A percentile compares a stretch with the other conserved stretches of the same genome.
These are phyloP conservation scores for Megaustenia siamemsis DNA, from an alignment of 2,888 invertebrate species.

Conservation along the genomic window DNA sequence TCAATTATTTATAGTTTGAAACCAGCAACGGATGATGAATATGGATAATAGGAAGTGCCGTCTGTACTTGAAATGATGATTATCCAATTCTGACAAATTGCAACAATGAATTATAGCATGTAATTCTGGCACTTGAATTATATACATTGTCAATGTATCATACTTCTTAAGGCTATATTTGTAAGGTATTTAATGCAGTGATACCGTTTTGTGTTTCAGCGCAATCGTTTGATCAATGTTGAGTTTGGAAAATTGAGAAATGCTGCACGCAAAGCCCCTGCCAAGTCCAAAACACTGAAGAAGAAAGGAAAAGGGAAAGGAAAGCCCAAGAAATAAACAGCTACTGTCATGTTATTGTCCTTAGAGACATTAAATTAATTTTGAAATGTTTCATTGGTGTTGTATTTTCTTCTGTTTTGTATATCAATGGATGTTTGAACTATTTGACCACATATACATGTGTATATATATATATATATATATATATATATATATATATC, in stretches of 20 bases:
- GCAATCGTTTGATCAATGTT: conserved; percentile 80
- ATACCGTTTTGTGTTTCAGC: conserved; percentile 73
- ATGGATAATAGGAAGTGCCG: conserved; percentile 72
- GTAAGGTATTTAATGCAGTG: too few relatives aligned
- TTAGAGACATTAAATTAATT: conserved; percentile 35
- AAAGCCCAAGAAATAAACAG: conserved; percentile 24
- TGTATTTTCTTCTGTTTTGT: too few relatives aligned
- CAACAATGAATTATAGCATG: too few relatives aligned
- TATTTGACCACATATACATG: too few relatives aligned
- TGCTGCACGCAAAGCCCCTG: conserved; percentile 71
- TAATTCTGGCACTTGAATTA: too few relatives aligned
- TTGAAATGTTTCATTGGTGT: too few relatives aligned
- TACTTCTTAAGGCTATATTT: too few relatives aligned
- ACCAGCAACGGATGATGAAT: conserved; percentile 71
- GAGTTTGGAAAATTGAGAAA: conserved; percentile 81
- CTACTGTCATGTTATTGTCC: not conserved
- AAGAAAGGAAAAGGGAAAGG: conserved; percentile 24
- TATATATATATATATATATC: too few relatives aligned
- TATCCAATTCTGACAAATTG: conserved; percentile 57
- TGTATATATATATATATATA: too few relatives aligned
- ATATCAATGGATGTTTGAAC: too few relatives aligned
- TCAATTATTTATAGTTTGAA: too few relatives aligned
- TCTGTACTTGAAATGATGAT: conserved; percentile 61
- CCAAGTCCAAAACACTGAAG: conserved; percentile 54
- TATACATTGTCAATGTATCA: too few relatives aligned